Conservation (phyloP, 2,797 vertebrate species). For the Danio tinwini region DNA sequence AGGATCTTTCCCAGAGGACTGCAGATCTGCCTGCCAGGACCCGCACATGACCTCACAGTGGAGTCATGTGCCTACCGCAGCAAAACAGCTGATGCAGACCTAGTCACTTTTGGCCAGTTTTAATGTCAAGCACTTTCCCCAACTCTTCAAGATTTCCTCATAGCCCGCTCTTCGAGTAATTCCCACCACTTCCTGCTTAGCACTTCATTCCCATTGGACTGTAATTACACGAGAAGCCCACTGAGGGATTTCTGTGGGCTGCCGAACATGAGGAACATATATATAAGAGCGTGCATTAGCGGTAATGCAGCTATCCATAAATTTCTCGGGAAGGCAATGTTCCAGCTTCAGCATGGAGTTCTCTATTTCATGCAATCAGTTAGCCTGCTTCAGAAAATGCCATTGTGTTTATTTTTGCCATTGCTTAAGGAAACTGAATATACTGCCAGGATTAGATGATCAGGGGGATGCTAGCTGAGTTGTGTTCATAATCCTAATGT, state of each 20-base stretch:
- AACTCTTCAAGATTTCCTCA: conserved; percentile 39
- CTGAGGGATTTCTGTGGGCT: conserved; percentile 22
- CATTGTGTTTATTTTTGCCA: conserved; percentile 25
- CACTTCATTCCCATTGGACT: conserved; percentile 1
- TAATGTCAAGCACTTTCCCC: conserved; percentile 34
- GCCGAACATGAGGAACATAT: background rate
- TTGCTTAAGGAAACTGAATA: conserved; percentile 53
- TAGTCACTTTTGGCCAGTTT: conserved; percentile 39
- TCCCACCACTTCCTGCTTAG: conserved; percentile 48
- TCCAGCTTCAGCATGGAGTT: conserved; percentile 38
- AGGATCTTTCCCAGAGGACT: conserved; percentile 1
- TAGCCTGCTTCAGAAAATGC: background rate
- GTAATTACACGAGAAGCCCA: conserved; percentile 10
- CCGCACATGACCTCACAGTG: conserved; percentile 14
- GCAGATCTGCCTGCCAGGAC: conserved; percentile 7
- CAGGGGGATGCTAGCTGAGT: conserved; percentile 45
- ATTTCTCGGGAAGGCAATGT: conserved; percentile 3
- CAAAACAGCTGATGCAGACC: conserved; percentile 46
- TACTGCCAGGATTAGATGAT: conserved; percentile 62
- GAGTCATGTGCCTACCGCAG: conserved; percentile 23
- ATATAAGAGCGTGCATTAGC: conserved; percentile 25
- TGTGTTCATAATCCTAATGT: conserved; percentile 56
- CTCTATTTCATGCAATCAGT: conserved; percentile 42
- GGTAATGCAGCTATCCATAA: background rate
- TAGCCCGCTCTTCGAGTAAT: conserved; percentile 47